phyloP scores from a whole-genome alignment of 1,140 invertebrate genomes.

The Neodiprion lecontei region DNA sequence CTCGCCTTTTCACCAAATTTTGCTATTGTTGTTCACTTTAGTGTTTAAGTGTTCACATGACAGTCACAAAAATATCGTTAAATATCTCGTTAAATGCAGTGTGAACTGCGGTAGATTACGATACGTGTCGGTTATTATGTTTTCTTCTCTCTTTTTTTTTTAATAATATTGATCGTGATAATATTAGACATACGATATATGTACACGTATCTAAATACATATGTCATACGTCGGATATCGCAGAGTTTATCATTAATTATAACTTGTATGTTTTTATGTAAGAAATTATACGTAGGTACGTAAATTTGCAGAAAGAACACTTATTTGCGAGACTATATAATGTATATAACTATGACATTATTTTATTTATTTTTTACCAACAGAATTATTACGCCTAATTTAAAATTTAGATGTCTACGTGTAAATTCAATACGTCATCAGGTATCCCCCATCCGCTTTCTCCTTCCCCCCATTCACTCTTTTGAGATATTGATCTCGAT shows the following conservation, averaged over 20 bases:
- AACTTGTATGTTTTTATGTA: not conserved
- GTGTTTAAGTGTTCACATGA: slow-evolving; percentile 35
- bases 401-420: not conserved
- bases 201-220: slow-evolving; percentile 12
- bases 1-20: slow-evolving; percentile 8
- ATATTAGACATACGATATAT: slow-evolving; percentile 11
- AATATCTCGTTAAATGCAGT: slow-evolving; percentile 33
- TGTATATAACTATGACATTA: not conserved
- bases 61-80: slow-evolving; percentile 57
- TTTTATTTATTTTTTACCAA: not conserved
- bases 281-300: not conserved
- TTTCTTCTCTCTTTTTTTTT: slow-evolving; percentile 19
- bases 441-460: not conserved
- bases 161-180: slow-evolving; percentile 24
- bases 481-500: not conserved
- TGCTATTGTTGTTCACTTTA: not conserved
- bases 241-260: not conserved
- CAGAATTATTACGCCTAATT: not conserved
- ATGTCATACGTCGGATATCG: too few relatives aligned
- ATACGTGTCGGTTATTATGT: too few relatives aligned
- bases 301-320: not conserved
- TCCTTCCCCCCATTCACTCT: not conserved
- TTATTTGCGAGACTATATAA: not conserved
- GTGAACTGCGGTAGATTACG: slow-evolving; percentile 8
- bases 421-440: slow-evolving; percentile 5